Percentiles rank a stretch among this genome's conserved stretches.
phyloP scores from a whole-genome alignment of 2,888 invertebrate genomes.

The Sinohyriopsis cumingii region DNA sequence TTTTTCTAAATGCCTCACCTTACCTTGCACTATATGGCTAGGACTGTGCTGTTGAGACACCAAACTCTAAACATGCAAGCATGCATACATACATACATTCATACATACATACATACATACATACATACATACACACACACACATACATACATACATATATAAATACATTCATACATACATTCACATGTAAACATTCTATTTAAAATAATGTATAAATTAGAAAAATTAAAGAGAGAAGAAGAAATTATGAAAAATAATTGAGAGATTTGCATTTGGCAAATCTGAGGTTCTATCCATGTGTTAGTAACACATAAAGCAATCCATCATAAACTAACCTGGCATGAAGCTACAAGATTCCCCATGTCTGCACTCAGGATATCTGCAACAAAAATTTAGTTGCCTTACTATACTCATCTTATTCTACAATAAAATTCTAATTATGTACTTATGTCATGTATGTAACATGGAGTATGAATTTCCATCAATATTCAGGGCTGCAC shows the following conservation, averaged over 20 bases:
- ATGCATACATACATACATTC: neutral
- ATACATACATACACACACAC: too few species aligned
- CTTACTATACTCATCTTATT: slow-evolving; percentile 7
- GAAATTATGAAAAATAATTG: too few species aligned
- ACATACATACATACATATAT: too few species aligned
- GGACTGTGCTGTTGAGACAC: neutral
- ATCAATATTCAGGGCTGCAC: too few species aligned
- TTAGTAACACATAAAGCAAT: neutral
- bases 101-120: neutral
- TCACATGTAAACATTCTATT: neutral
- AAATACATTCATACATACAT: too few species aligned
- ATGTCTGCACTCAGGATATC: slow-evolving; percentile 68
- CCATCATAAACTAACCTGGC: slow-evolving; percentile 56
- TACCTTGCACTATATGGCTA: too few species aligned
- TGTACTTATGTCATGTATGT: neutral
- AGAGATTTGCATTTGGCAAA: too few species aligned
- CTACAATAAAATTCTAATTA: neutral
- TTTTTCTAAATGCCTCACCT: too few species aligned
- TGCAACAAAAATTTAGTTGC: slow-evolving; percentile 30
- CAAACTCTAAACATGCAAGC: neutral
- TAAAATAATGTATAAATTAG: neutral
- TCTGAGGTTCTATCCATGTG: neutral
- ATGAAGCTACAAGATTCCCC: slow-evolving; percentile 70
- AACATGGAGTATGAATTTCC: too few species aligned
- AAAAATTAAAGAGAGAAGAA: too few species aligned